A percentile compares a stretch with the other conserved stretches of the same genome.
Evolutionary conservation across 2,797 vertebrate species (phyloP).

Genomic region (Taenioides sp.): DNA sequence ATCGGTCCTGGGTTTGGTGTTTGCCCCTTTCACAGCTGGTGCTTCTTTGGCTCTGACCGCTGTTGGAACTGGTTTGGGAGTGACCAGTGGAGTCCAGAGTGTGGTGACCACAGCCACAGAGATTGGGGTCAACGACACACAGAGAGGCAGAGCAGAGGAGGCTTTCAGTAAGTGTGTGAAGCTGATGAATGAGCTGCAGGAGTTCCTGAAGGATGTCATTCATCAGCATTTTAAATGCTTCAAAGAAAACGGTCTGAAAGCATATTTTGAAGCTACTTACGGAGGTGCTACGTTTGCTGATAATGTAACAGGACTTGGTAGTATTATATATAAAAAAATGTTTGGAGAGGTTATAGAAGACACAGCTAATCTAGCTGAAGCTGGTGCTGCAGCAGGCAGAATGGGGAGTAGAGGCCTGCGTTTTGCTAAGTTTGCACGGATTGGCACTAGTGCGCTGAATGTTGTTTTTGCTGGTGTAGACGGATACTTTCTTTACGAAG

Average conservation of each 20-base stretch:
- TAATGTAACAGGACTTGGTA: too few relatives aligned
- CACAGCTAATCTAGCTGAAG: too few relatives aligned
- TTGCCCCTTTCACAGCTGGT: constrained; percentile 67
- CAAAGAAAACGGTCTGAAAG: not conserved
- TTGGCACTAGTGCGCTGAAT: constrained; percentile 21
- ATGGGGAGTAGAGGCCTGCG: not conserved
- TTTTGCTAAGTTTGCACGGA: not conserved
- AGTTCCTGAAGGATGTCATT: constrained; percentile 44
- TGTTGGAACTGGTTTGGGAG: constrained; percentile 54
- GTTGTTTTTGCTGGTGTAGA: constrained; percentile 71
- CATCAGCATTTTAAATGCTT: not conserved
- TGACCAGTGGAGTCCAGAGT: constrained; percentile 64
- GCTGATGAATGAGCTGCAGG: constrained; percentile 51
- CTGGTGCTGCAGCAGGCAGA: not conserved
- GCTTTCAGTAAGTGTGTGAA: constrained; percentile 54
- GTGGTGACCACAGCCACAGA: constrained; percentile 53
- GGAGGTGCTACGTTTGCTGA: constrained; percentile 26
- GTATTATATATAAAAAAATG: too few relatives aligned
- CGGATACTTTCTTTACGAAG: constrained; percentile 67
- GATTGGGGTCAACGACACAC: constrained; percentile 43
- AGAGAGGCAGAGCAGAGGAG: constrained; percentile 43
- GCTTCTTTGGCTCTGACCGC: constrained; percentile 57
- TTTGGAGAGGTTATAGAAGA: too few relatives aligned
- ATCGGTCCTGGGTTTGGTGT: constrained; percentile 68
- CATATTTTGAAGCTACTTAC: not conserved